Percentiles rank a stretch among this genome's conserved stretches.
phyloP scores from a whole-genome alignment of 2,888 invertebrate species.

The Hetaerina titia region DNA sequence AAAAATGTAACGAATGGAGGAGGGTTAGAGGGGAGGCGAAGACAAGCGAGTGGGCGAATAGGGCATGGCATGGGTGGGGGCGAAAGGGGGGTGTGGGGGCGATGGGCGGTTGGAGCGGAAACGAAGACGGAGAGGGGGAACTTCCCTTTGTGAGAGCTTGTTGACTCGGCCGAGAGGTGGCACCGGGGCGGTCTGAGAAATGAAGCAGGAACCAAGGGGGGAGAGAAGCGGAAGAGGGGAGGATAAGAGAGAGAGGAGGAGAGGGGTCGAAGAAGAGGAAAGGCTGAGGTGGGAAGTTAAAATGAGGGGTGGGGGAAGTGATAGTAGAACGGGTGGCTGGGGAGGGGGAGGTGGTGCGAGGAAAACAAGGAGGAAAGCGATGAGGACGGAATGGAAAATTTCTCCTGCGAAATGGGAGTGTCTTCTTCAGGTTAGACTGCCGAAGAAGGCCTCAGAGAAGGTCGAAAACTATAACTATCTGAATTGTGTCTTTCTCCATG shows the following conservation, averaged over 20 bases:
- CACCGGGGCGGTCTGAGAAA: background rate
- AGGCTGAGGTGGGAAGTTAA: conserved; percentile 36
- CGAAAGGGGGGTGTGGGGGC: background rate
- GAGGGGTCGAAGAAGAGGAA: background rate
- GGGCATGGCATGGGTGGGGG: background rate
- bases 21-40: background rate
- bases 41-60: background rate
- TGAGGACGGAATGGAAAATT: conserved; percentile 21
- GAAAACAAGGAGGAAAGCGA: background rate
- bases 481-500: too few relatives aligned
- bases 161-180: conserved; percentile 13
- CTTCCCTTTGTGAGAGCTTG: conserved; percentile 35
- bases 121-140: background rate
- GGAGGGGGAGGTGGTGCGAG: background rate
- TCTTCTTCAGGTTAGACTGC: too few relatives aligned
- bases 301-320: conserved; percentile 7
- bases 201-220: background rate
- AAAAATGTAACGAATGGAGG: background rate
- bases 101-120: background rate
- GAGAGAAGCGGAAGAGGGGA: background rate
- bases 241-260: background rate
- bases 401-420: too few relatives aligned
- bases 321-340: background rate
- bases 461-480: too few relatives aligned
- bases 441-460: too few relatives aligned